Evolutionary conservation across 2,113 vertebrate genomes (phyloP), one percentile per base, ranked within the genome.

Genomic region (Sylvilagus bachmani): DNA sequence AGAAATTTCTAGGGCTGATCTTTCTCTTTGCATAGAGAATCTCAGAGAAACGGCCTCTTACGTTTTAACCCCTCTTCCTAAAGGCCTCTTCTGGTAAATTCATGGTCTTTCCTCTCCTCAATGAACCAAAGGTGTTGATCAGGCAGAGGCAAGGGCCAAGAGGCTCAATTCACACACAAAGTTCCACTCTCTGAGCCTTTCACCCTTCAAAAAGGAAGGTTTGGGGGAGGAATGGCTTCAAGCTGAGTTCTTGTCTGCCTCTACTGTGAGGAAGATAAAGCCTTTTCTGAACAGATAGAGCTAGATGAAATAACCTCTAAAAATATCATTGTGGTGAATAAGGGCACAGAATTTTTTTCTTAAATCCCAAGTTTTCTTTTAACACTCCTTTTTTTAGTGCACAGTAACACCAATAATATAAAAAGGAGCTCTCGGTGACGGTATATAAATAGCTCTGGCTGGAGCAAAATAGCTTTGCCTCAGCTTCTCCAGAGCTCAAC

Each of bases 401-500:
- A 90, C 97, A 96, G 94, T 98, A 95, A 97, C 97, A 95, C 98
- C 94, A 96, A 96, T 27, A 19, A 98, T 97, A 98, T 95, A 98
- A 98, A 98, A 98, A 98, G 95, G 97, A 97, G 91, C 97, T 97
- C 96, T 98, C 97, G 93, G 98, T 98, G 98, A 98, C 97, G 98
- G 97, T 96, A 95, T 98, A 98, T 98, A 98, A 98, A 98, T 98
- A 98, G 98, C 88, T 98, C 97, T 96, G 97, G 97, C 97, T 98
- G 95, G 92, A 97, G 91, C 96, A 96, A 97, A 98, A 98, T 97
- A 97, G 98, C 96, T 98, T 95, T 98, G 96, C 96, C 86, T 98
- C 89, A 96, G 98, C 98, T 92, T 98, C 97, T 98, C 95, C 96
- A 96, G 83, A 98, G 97, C 97, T 97, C 89, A 97, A 95, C 97